Conservation (phyloP, 2,113 vertebrate genomes). For the Burhinus oedicnemus region DNA sequence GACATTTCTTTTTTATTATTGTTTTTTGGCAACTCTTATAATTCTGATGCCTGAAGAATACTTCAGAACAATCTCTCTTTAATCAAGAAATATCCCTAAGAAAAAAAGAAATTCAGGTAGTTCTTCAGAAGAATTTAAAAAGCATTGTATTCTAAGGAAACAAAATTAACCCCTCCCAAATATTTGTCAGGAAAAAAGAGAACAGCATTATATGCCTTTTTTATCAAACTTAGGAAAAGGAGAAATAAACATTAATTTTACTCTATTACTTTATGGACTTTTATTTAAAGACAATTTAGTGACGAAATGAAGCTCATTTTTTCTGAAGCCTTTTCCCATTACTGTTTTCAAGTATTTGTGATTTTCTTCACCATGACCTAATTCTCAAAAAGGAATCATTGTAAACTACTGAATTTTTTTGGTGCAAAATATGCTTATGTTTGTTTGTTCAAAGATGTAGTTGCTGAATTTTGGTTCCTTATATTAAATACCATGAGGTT, state of each 20-base stretch:
- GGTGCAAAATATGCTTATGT: neutral
- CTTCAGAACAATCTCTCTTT: neutral
- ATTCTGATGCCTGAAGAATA: neutral
- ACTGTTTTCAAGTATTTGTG: neutral
- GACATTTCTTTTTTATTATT: neutral
- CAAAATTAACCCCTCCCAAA: neutral
- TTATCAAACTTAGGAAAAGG: neutral
- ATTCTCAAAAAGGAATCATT: neutral
- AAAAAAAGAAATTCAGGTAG: neutral
- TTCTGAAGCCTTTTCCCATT: neutral
- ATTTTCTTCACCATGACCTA: neutral
- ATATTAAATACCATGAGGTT: neutral
- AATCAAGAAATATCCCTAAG: neutral
- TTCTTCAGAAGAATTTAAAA: neutral
- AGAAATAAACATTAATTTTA: neutral
- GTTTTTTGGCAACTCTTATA: neutral
- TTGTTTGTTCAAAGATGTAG: neutral
- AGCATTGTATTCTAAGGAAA: neutral
- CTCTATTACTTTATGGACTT: neutral
- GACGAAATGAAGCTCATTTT: neutral
- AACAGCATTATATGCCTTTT: neutral
- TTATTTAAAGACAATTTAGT: neutral
- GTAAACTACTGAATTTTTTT: neutral
- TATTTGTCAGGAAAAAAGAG: neutral
- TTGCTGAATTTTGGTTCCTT: constrained; percentile 13